These are phyloP conservation scores for Sebastiscus tertius DNA, from an alignment of 2,797 vertebrate genomes.

Conservation along the genomic window DNA sequence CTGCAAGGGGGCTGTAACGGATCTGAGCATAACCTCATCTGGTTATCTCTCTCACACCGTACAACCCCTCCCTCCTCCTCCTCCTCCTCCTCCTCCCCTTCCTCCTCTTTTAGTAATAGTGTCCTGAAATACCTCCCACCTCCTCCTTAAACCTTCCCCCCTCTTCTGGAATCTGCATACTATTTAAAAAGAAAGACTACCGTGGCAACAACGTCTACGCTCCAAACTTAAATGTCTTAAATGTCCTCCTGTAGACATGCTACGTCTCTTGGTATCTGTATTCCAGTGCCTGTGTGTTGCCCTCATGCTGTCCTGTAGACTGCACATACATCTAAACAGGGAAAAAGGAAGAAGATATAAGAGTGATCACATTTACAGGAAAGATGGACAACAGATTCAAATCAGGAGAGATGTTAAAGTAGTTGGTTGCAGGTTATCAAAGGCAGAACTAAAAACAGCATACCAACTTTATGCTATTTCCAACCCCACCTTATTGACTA, in stretches of 20 bases:
- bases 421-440: neutral
- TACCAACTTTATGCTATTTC: conserved; percentile 4
- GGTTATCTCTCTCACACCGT: conserved; percentile 68
- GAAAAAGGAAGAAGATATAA: neutral
- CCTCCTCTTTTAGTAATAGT: conserved; percentile 50
- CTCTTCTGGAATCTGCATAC: conserved; percentile 84
- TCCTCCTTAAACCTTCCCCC: conserved; percentile 25
- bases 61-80: conserved; percentile 37
- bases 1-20: conserved; percentile 62
- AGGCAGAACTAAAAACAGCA: neutral
- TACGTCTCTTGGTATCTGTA: conserved; percentile 85
- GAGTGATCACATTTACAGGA: neutral
- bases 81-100: conserved; percentile 3
- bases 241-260: conserved; percentile 70
- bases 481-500: neutral
- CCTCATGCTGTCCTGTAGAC: conserved; percentile 67
- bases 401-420: neutral
- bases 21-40: conserved; percentile 67
- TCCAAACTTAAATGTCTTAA: conserved; percentile 25
- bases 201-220: conserved; percentile 60
- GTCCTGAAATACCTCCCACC: conserved; percentile 35
- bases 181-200: conserved; percentile 58
- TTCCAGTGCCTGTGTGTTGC: conserved; percentile 80
- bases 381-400: neutral
- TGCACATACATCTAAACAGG: conserved; percentile 28